phyloP scores from a whole-genome alignment of 1,140 invertebrate genomes.

The Leptinotarsa lineolata region DNA sequence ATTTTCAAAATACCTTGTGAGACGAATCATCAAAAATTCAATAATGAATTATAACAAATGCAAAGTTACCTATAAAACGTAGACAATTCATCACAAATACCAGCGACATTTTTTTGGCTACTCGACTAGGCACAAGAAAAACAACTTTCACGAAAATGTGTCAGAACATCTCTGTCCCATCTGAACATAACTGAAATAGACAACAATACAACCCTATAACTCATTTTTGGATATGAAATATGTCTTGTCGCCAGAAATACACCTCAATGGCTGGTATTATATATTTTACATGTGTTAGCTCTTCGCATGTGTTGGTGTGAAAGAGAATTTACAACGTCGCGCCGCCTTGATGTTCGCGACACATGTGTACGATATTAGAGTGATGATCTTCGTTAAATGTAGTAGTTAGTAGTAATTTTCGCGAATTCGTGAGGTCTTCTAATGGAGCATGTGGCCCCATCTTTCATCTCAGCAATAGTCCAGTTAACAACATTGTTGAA shows the following conservation, averaged over 20 bases:
- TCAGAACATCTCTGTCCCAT: neutral
- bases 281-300: constrained; percentile 34
- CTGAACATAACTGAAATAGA: constrained; percentile 1
- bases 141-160: neutral
- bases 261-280: constrained; percentile 35
- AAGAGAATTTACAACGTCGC: constrained; percentile 32
- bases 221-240: constrained; percentile 26
- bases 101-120: too few species aligned
- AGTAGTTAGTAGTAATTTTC: neutral
- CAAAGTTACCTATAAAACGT: too few species aligned
- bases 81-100: too few species aligned
- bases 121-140: neutral
- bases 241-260: constrained; percentile 32
- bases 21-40: too few species aligned
- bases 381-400: constrained; percentile 23
- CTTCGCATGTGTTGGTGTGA: constrained; percentile 30
- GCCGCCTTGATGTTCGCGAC: constrained; percentile 32
- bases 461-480: neutral
- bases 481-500: neutral
- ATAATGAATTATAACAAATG: too few species aligned
- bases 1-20: too few species aligned
- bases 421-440: constrained; percentile 15
- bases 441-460: constrained; percentile 9
- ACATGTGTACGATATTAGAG: constrained; percentile 34
- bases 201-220: constrained; percentile 20